These are phyloP conservation scores for Dermochelys coriacea DNA, from an alignment of 2,797 vertebrate species.

Conservation along the genomic window DNA sequence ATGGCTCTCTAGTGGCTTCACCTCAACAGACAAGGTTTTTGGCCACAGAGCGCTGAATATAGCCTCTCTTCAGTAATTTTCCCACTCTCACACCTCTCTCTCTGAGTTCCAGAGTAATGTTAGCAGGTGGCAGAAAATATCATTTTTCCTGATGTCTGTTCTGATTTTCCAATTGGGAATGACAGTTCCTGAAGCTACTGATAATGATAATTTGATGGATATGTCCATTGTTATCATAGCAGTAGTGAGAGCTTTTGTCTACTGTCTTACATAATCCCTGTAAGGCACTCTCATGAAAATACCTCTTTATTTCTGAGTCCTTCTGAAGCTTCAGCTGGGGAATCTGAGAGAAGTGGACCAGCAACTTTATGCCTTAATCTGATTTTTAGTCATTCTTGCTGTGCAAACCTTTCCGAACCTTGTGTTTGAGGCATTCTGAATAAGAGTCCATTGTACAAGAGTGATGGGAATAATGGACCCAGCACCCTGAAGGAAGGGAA, in stretches of 20 bases:
- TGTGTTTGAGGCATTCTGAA: background rate
- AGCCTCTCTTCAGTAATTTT: background rate
- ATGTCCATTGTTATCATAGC: background rate
- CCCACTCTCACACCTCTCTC: background rate
- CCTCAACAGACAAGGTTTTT: too few relatives aligned
- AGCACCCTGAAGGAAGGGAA: background rate
- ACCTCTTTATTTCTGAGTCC: background rate
- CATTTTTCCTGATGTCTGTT: background rate
- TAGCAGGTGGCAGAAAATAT: background rate
- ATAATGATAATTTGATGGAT: background rate
- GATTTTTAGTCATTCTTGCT: background rate
- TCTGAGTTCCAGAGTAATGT: background rate
- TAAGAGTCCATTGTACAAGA: background rate
- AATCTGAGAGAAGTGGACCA: background rate
- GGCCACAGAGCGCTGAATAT: background rate
- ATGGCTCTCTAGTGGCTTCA: background rate
- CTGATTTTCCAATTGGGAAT: background rate
- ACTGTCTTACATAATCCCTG: background rate
- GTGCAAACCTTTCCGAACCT: constrained; percentile 9
- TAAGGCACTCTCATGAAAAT: background rate
- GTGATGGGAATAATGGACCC: background rate
- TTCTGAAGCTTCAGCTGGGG: background rate
- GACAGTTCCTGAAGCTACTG: background rate
- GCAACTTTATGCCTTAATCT: background rate
- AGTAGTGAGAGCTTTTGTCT: background rate